Percentiles rank a stretch among this genome's conserved stretches.
These are phyloP conservation scores for Bombyx mandarina DNA, from an alignment of 1,140 invertebrate genomes.

Conservation along the genomic window DNA sequence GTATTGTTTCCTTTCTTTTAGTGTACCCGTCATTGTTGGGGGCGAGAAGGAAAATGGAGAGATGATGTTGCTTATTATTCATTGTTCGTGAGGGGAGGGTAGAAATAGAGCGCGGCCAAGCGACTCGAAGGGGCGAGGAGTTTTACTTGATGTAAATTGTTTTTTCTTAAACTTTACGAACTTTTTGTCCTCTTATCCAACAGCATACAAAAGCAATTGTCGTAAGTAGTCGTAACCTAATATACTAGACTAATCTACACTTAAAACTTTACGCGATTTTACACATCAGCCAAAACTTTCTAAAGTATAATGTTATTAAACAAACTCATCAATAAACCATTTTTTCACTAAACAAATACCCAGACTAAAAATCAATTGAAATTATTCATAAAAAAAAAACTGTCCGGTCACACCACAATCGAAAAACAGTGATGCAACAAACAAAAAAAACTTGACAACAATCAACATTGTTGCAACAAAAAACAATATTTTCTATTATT, in stretches of 20 bases:
- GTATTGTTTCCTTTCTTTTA: slow-evolving; percentile 51
- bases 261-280: too few species aligned
- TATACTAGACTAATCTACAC: too few species aligned
- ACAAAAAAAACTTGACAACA: slow-evolving; percentile 65
- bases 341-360: too few species aligned
- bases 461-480: slow-evolving; percentile 64
- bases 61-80: slow-evolving; percentile 63
- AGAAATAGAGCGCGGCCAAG: slow-evolving; percentile 13
- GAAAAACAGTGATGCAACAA: slow-evolving; percentile 34
- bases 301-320: too few species aligned
- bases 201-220: too few species aligned
- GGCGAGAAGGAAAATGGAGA: slow-evolving; percentile 56
- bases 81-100: slow-evolving; percentile 35
- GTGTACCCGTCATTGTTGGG: slow-evolving; percentile 40
- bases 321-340: too few species aligned
- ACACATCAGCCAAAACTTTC: too few species aligned
- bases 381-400: slow-evolving; percentile 3
- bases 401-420: slow-evolving; percentile 55
- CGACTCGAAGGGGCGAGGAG: slow-evolving; percentile 19
- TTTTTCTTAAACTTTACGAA: too few species aligned
- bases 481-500: slow-evolving; percentile 69
- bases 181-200: too few species aligned
- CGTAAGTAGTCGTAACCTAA: too few species aligned
- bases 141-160: slow-evolving; percentile 14
- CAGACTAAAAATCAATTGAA: too few species aligned